Conservation (phyloP, 2,113 vertebrate species). For the Perca fluviatilis region DNA sequence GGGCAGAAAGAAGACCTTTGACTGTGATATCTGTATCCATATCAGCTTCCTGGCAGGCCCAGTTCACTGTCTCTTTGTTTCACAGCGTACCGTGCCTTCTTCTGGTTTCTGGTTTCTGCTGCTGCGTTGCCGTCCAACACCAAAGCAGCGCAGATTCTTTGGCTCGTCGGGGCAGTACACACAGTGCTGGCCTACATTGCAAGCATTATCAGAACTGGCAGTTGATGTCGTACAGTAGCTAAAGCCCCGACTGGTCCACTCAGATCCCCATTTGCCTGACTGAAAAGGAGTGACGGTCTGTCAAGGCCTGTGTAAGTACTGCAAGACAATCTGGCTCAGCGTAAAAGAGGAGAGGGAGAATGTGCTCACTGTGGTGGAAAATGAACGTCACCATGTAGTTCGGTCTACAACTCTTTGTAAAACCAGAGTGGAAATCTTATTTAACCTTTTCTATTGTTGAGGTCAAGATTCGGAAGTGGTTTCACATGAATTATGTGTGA, state of each 20-base stretch:
- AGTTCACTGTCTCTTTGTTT: conserved; percentile 55
- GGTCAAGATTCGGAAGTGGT: conserved; percentile 1
- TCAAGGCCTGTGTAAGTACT: conserved; percentile 6
- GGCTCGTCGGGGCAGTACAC: conserved; percentile 5
- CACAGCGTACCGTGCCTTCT: conserved; percentile 31
- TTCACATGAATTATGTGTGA: conserved; percentile 28
- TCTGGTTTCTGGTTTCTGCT: conserved; percentile 65
- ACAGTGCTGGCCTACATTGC: conserved; percentile 1
- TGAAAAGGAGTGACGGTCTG: conserved; percentile 14
- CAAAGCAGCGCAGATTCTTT: conserved; percentile 53
- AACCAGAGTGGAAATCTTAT: conserved; percentile 17
- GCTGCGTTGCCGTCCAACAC: conserved; percentile 33
- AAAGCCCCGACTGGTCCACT: background rate
- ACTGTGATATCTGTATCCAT: conserved; percentile 48
- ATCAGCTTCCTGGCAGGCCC: conserved; percentile 50
- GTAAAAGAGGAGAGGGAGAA: conserved; percentile 20
- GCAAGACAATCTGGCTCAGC: conserved; percentile 17
- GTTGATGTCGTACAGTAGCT: conserved; percentile 13
- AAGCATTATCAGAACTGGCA: background rate
- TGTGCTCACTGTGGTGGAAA: conserved; percentile 37
- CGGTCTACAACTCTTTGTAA: background rate
- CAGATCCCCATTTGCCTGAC: conserved; percentile 3
- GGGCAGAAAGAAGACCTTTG: conserved; percentile 42
- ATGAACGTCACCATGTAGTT: conserved; percentile 36
- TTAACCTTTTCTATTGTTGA: conserved; percentile 20